Evolutionary conservation across 30 jellyfish, hydroid and myxozoan genomes (phyloP).

Genomic region (Sanderia malayensis): DNA sequence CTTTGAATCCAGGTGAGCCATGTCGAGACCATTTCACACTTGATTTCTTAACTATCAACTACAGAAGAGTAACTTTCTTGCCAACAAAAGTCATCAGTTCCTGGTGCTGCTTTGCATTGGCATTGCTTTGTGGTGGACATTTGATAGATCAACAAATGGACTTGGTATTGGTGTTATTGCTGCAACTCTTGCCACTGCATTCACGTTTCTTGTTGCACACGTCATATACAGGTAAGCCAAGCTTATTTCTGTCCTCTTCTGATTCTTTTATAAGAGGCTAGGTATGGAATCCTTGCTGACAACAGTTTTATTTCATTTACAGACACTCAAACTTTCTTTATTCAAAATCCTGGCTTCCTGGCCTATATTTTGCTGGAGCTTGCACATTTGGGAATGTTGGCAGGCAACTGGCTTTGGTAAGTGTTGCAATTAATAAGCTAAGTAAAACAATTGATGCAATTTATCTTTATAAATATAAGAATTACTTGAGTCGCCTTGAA

Average conservation of each 20-base stretch:
- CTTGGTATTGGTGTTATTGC: conserved; percentile 72
- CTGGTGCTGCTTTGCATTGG: conserved; percentile 54
- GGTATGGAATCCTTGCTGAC: too few species aligned
- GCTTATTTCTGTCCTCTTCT: background rate
- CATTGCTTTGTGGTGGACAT: conserved; percentile 73
- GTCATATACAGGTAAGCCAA: conserved; percentile 44
- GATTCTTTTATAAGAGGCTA: too few species aligned
- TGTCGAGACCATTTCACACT: too few species aligned
- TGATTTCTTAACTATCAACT: too few species aligned
- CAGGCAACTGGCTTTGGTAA: conserved; percentile 66
- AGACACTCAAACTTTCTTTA: conserved; percentile 67
- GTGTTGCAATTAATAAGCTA: background rate
- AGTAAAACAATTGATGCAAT: too few species aligned
- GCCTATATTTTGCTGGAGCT: conserved; percentile 84
- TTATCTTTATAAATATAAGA: too few species aligned
- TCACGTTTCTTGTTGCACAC: conserved; percentile 67
- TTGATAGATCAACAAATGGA: conserved; percentile 79
- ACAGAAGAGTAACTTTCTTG: conserved; percentile 59
- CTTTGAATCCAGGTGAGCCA: too few species aligned
- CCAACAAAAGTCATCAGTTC: conserved; percentile 49
- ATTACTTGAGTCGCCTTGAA: too few species aligned
- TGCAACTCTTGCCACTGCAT: conserved; percentile 59
- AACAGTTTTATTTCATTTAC: conserved; percentile 1
- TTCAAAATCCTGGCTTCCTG: conserved; percentile 79
- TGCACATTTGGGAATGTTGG: conserved; percentile 87